Percentiles rank a stretch among this genome's conserved stretches.
phyloP scores from a whole-genome alignment of 2,797 vertebrate genomes.

The Urophycis tenuis region DNA sequence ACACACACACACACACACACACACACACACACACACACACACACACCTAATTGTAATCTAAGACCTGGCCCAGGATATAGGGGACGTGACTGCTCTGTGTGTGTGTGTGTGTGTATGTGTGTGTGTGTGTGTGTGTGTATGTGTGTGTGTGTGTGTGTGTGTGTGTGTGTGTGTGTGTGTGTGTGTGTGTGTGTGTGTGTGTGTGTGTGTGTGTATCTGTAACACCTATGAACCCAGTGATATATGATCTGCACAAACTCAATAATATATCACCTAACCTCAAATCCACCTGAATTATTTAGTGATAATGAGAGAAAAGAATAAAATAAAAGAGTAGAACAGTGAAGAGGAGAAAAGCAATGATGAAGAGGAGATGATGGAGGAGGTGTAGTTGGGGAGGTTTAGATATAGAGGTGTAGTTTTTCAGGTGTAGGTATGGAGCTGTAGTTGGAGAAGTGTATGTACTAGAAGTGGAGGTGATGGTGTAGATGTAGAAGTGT shows the following conservation, averaged over 20 bases:
- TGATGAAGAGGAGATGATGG: not conserved
- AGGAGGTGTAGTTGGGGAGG: not conserved
- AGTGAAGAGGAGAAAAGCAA: not conserved
- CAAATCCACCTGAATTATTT: constrained; percentile 64
- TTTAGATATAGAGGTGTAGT: not conserved
- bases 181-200: constrained; percentile 15
- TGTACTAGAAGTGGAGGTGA: not conserved
- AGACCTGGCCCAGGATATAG: not conserved
- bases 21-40: constrained; percentile 17
- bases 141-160: constrained; percentile 2
- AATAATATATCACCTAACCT: constrained; percentile 73
- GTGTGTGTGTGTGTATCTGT: not conserved
- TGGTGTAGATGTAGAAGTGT: not conserved
- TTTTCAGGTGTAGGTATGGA: not conserved
- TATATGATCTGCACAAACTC: constrained; percentile 71
- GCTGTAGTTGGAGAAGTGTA: not conserved
- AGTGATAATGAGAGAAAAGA: constrained; percentile 15
- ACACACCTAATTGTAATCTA: constrained; percentile 15
- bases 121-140: not conserved
- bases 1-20: not conserved
- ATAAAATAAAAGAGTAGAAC: not conserved
- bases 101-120: constrained; percentile 1
- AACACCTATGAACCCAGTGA: constrained; percentile 74
- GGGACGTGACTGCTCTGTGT: not conserved
- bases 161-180: constrained; percentile 21